Evolutionary conservation across 2,113 vertebrate genomes (phyloP).

Genomic region (Cisticola juncidis): DNA sequence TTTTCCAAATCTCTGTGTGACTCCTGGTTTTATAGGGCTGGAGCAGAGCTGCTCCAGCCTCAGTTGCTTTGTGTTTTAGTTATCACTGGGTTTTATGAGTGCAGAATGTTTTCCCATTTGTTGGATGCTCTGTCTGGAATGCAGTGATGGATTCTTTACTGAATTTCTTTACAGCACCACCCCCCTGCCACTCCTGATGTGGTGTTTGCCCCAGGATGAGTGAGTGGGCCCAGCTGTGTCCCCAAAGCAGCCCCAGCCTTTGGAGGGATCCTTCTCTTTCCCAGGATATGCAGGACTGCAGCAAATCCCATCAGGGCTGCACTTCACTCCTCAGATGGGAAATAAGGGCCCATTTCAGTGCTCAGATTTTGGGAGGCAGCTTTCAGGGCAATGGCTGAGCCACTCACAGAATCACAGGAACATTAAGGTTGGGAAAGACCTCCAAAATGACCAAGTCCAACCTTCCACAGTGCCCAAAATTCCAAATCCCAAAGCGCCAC

Average conservation of each 20-base stretch:
- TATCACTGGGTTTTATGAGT: conserved; percentile 3
- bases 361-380: neutral
- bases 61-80: conserved; percentile 16
- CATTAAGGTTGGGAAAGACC: neutral
- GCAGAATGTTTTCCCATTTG: conserved; percentile 11
- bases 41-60: neutral
- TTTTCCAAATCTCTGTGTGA: conserved; percentile 40
- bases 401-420: neutral
- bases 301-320: neutral
- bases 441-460: neutral
- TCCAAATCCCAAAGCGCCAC: neutral
- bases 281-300: neutral
- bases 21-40: conserved; percentile 21
- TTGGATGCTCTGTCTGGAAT: conserved; percentile 34
- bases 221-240: neutral
- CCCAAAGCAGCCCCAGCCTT: neutral
- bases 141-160: neutral
- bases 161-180: neutral
- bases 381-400: neutral
- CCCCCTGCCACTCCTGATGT: neutral
- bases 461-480: neutral
- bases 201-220: neutral
- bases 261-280: neutral
- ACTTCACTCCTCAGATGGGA: neutral
- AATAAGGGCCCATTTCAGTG: neutral